These are phyloP conservation scores for Sericinus montela DNA, from an alignment of 2,888 invertebrate genomes.

Conservation along the genomic window DNA sequence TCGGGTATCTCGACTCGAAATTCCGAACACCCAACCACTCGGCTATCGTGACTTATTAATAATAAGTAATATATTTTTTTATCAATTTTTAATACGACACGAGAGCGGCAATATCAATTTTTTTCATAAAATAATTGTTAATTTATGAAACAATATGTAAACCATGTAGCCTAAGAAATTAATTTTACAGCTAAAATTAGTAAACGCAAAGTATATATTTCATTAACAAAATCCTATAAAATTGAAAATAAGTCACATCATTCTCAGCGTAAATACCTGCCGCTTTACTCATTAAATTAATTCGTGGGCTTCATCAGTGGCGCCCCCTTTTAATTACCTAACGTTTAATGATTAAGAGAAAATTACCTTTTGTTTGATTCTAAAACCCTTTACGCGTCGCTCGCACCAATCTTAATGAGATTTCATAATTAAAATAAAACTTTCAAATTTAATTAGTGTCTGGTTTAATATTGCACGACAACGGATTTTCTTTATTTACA, in stretches of 20 bases:
- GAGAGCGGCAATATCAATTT: too few relatives aligned
- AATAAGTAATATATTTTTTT: too few relatives aligned
- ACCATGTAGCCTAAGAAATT: not conserved
- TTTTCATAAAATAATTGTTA: too few relatives aligned
- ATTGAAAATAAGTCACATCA: conserved; percentile 16
- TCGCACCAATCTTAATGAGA: conserved; percentile 69
- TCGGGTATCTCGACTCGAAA: too few relatives aligned
- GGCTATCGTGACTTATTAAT: too few relatives aligned
- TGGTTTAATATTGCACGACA: not conserved
- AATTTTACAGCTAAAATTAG: not conserved
- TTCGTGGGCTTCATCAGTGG: conserved; percentile 13
- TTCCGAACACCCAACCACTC: too few relatives aligned
- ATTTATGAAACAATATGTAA: too few relatives aligned
- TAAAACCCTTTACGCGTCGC: conserved; percentile 45
- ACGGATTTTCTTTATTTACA: too few relatives aligned
- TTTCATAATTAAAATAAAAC: conserved; percentile 54
- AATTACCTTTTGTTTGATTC: conserved; percentile 73
- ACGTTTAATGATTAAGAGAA: conserved; percentile 76
- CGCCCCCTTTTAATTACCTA: conserved; percentile 57
- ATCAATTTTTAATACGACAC: too few relatives aligned
- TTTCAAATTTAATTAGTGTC: conserved; percentile 43
- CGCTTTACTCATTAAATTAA: conserved; percentile 10
- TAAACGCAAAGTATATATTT: conserved; percentile 2
- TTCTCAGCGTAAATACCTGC: conserved; percentile 9
- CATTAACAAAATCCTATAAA: conserved; percentile 11